Base-by-base conservation (phyloP, 2,113 vertebrate genomes). In the Edolisoma coerulescens region DNA sequence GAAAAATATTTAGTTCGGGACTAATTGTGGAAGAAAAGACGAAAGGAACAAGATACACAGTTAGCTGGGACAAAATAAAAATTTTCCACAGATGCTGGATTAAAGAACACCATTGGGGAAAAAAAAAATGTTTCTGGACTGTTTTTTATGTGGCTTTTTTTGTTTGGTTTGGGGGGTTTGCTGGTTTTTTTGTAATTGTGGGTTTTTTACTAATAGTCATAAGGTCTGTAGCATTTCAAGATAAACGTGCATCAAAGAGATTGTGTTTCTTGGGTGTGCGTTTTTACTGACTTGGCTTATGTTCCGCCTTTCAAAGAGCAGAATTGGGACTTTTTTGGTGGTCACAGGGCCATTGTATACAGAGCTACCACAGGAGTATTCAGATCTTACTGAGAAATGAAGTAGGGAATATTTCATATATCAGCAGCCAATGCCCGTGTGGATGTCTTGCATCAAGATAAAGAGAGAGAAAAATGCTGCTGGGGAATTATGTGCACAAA, bases 401-500 rank as follows among this genome's bases (percentile, higher is more conserved):
- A 60, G 12, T 27, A 16, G 17, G 18, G 64, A 86, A 75, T 75
- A 10, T 39, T 39, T 85, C 49, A 75, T 75, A 10, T 39, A 42
- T 85, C 49, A 85, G 65, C 53, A 69, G 61, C 12, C 1, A 41
- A 35, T 50, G 63, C 84, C 76, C 2, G 0, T 50, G 69, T 70
- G 71, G 15, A 60, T 89, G 35, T 42, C 68, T 78, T 78, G 52
- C 56, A 68, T 92, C 64, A 41, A 95, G 90, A 93, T 60, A 93
- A 84, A 93, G 76, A 61, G 56, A 77, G 84, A 87, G 85, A 78
- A 71, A 77, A 94, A 84, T 77, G 82, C 75, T 91, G 64, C 85
- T 89, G 49, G 57, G 91, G 71, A 97, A 90, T 97, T 91, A 52
- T 9, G 45, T 89, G 77, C 93, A 90, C 89, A 95, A 95, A 96